phyloP scores from a whole-genome alignment of 2,797 vertebrate species.

The Pseudomugil tenellus region DNA sequence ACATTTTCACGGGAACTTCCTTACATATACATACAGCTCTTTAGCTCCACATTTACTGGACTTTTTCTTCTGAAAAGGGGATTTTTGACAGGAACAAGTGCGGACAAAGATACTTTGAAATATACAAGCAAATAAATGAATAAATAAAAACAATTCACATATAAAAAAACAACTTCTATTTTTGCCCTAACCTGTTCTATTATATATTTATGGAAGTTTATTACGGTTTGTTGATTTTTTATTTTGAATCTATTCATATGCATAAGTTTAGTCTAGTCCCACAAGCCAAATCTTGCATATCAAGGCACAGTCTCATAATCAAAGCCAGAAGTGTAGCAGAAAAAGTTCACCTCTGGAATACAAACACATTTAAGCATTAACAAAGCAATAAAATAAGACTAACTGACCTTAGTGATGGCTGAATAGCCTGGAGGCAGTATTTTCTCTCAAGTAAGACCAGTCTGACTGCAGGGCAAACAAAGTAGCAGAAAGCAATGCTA shows the following conservation, averaged over 20 bases:
- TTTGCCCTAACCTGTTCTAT: background rate
- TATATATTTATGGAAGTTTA: background rate
- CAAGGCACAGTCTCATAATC: background rate
- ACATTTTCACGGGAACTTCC: background rate
- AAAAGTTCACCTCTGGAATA: background rate
- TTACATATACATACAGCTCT: background rate
- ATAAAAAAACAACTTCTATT: background rate
- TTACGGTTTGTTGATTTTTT: background rate
- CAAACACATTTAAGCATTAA: background rate
- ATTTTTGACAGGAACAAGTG: conserved; percentile 27
- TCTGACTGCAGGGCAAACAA: conserved; percentile 60
- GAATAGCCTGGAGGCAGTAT: conserved; percentile 41
- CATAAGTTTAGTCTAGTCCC: background rate
- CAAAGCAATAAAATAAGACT: background rate
- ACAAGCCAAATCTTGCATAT: background rate
- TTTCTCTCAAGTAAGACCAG: conserved; percentile 47
- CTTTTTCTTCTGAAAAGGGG: conserved; percentile 54
- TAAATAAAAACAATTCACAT: no score
- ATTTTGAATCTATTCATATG: background rate
- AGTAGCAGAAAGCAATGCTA: conserved; percentile 64
- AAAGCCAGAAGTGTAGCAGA: background rate
- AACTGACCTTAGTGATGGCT: conserved; percentile 53
- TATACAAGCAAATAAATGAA: background rate
- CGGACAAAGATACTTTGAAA: background rate
- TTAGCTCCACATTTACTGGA: background rate